These are phyloP conservation scores for Sitophilus oryzae DNA, from an alignment of 1,140 invertebrate species.

Conservation along the genomic window DNA sequence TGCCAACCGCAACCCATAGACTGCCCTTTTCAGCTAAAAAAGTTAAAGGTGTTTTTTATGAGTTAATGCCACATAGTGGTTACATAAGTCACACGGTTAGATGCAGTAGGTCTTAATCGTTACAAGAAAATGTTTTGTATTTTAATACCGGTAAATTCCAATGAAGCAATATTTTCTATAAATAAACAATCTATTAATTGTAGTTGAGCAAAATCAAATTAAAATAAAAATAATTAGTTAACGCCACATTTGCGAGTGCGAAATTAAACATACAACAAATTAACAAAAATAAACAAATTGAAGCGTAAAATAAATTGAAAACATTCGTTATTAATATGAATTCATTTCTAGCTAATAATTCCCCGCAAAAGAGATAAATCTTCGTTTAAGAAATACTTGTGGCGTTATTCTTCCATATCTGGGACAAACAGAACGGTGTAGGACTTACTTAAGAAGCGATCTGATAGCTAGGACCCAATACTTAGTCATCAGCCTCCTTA, in stretches of 20 bases:
- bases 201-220: not conserved
- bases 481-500: conserved; percentile 32
- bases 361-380: conserved; percentile 1
- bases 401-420: conserved; percentile 25
- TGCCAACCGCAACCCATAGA: too few species aligned
- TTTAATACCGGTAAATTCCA: too few species aligned
- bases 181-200: not conserved
- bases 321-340: not conserved
- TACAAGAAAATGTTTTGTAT: too few species aligned
- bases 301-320: not conserved
- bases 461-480: conserved; percentile 31
- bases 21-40: too few species aligned
- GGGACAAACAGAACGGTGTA: conserved; percentile 31
- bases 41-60: too few species aligned
- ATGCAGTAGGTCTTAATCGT: too few species aligned
- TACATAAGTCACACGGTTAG: too few species aligned
- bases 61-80: too few species aligned
- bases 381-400: not conserved
- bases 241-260: not conserved
- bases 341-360: too few species aligned
- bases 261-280: conserved; percentile 6
- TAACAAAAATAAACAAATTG: conserved; percentile 2
- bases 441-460: conserved; percentile 35
- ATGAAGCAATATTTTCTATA: too few species aligned
- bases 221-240: not conserved